Percentiles rank a stretch among this genome's conserved stretches.
phyloP scores from a whole-genome alignment of 2,888 invertebrate genomes.

The Limnephilus auricula region DNA sequence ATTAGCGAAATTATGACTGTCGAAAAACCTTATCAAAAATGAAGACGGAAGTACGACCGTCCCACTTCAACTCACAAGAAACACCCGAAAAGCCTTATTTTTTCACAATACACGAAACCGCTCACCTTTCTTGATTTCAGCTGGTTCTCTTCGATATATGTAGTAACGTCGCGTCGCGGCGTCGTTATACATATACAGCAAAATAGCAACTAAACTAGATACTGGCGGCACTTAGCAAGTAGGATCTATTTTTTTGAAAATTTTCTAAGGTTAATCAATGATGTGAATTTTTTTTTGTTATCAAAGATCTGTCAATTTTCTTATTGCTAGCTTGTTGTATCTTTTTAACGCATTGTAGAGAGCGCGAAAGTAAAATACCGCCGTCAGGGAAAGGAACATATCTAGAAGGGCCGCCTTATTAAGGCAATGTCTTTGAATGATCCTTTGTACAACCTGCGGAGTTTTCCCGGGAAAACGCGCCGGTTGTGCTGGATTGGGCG shows the following conservation, averaged over 20 bases:
- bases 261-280: neutral
- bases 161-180: neutral
- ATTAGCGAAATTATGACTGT: conserved; percentile 22
- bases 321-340: conserved; percentile 5
- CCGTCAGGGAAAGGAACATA: neutral
- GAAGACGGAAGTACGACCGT: neutral
- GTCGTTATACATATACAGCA: neutral
- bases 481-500: neutral
- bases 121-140: neutral
- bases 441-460: neutral
- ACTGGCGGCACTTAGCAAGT: neutral
- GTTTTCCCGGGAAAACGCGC: conserved; percentile 1
- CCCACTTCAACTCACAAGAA: neutral
- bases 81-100: neutral
- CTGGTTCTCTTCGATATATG: neutral
- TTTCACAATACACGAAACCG: neutral
- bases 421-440: neutral
- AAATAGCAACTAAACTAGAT: neutral
- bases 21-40: too few species aligned
- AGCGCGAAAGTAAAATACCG: neutral
- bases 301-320: conserved; percentile 6
- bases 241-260: neutral
- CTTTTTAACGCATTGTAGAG: neutral
- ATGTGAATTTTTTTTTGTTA: neutral
- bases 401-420: neutral